phyloP scores from a whole-genome alignment of 2,888 invertebrate genomes.

The Patella ulyssiponensis region DNA sequence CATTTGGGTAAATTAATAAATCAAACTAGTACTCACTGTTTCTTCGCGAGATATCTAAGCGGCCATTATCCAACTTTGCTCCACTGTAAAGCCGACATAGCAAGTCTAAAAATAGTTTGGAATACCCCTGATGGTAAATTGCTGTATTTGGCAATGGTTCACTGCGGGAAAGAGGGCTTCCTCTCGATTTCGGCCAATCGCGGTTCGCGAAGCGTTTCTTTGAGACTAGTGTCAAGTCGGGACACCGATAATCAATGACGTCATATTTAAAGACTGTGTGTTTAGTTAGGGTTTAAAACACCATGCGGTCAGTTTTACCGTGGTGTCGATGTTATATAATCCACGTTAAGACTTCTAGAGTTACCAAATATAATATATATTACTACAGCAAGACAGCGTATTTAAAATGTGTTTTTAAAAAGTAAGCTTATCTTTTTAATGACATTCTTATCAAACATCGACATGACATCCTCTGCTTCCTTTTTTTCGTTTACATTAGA shows the following conservation, averaged over 20 bases:
- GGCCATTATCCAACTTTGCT: conserved; percentile 11
- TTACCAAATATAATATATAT: no score
- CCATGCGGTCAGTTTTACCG: no score
- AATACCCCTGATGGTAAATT: conserved; percentile 10
- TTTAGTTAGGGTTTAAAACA: no score
- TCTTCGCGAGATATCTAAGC: conserved; percentile 4
- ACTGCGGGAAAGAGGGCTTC: conserved; percentile 8
- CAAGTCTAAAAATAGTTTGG: background rate
- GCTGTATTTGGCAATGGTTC: conserved; percentile 13
- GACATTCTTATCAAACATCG: no score
- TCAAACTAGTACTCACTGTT: background rate
- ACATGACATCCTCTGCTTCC: no score
- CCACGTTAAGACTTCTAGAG: no score
- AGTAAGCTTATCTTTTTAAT: no score
- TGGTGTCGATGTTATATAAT: no score
- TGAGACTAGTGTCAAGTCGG: background rate
- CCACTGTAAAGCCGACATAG: conserved; percentile 3
- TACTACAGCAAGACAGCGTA: no score
- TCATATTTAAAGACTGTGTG: background rate
- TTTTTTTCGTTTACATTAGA: no score
- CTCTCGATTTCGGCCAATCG: background rate
- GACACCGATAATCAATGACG: conserved; percentile 8
- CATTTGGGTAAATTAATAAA: no score
- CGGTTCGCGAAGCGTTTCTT: background rate
- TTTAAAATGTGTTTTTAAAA: no score